Base-by-base conservation (phyloP, 2,888 invertebrate genomes). In the Tenthredo distinguenda region DNA sequence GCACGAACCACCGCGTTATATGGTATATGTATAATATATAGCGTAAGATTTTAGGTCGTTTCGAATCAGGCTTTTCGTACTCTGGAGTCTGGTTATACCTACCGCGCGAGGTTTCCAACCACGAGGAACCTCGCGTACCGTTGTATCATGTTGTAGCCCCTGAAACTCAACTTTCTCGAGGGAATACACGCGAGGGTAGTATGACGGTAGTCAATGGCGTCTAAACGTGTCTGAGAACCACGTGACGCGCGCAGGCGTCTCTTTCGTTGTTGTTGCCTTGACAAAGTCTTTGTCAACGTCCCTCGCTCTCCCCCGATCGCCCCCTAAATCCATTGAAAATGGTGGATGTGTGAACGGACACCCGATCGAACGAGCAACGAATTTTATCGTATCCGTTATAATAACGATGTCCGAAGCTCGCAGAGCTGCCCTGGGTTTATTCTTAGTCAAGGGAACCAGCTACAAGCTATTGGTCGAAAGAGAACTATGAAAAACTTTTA, bases 61-160 rank as follows among this genome's bases (percentile, higher is more conserved):
- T 6, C 21, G 43, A 68, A 68, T 68, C 68, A 34, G 68, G 68
- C 34, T 34, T 68, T 18, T 68, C 68, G 31, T 68, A 34, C 34
- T 68, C 21, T 34, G 18, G 37, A 37, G 31, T 68, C 31, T 68
- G 34, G 68, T 31, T 68, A 68, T 68, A 68, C 68, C 31, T 31
- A 34, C 6, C 5, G 34, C 15, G 65, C 31, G 68, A 34, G 68
- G 68, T 68, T 68, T 62, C 43, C 43, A 74, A 40, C 43, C 43
- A 26, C 40, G 40, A 43, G 43, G 62, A 84, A 71, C 84, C 84
- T 77, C 71, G 26, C 81, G 55, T 71, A 68, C 84, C 84, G 84
- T 68, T 86, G 86, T 87, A 86, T 86, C 82, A 84, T 85, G 83
- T 81, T 86, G 74, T 77, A 50, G 85, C 81, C 86, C 71, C 71